A percentile compares a stretch with the other conserved stretches of the same genome.
These are phyloP conservation scores for Neodiprion virginianus DNA, from an alignment of 1,140 invertebrate species.

Conservation along the genomic window DNA sequence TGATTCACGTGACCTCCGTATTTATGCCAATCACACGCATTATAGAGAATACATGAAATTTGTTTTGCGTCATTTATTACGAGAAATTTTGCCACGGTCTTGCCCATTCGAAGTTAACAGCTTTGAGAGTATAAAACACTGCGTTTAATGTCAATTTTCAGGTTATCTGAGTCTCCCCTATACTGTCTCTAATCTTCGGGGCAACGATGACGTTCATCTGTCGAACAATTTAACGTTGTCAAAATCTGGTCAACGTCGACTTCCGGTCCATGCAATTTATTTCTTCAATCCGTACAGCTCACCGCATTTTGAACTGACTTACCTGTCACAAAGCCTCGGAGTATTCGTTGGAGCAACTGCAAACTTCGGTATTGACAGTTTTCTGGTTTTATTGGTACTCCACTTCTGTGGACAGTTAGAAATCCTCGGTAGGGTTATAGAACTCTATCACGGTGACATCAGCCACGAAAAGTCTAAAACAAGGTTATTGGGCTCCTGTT, in stretches of 20 bases:
- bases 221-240: background rate
- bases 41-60: no score
- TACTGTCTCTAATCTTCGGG: background rate
- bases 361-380: background rate
- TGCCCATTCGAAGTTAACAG: no score
- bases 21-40: no score
- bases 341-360: background rate
- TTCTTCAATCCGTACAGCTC: background rate
- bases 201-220: background rate
- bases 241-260: background rate
- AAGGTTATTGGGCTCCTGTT: background rate
- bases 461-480: background rate
- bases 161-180: background rate
- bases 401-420: conserved; percentile 3
- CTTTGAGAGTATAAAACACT: no score
- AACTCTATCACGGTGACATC: background rate
- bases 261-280: background rate
- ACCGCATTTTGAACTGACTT: background rate
- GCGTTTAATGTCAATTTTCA: background rate
- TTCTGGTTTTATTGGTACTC: background rate
- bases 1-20: no score
- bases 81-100: no score
- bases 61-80: no score
- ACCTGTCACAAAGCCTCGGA: background rate
- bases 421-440: background rate